phyloP scores from a whole-genome alignment of 37 sponge, comb jelly and placozoan genomes.

The Sycon ciliatum region DNA sequence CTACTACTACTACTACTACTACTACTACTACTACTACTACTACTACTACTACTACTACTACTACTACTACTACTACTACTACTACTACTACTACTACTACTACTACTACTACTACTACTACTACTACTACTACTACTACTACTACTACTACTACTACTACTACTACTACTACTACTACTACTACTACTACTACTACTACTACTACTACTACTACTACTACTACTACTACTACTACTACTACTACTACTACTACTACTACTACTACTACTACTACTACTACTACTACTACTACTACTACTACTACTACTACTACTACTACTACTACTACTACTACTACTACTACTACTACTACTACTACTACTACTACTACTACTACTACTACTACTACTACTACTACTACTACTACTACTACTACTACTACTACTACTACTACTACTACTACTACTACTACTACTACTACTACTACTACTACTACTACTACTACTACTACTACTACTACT shows the following conservation, averaged over 20 bases:
- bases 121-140: slow-evolving; percentile 8
- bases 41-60: not conserved
- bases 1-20: slow-evolving; percentile 8
- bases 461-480: slow-evolving; percentile 6
- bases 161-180: slow-evolving; percentile 6
- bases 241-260: slow-evolving; percentile 8
- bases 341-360: slow-evolving; percentile 6
- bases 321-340: not conserved
- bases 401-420: not conserved
- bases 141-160: slow-evolving; percentile 8
- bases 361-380: slow-evolving; percentile 8
- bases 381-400: slow-evolving; percentile 8
- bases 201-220: slow-evolving; percentile 1
- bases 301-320: slow-evolving; percentile 8
- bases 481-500: slow-evolving; percentile 8
- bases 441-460: not conserved
- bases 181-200: not conserved
- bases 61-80: slow-evolving; percentile 2
- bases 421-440: slow-evolving; percentile 1
- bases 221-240: not conserved
- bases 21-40: slow-evolving; percentile 2
- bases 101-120: slow-evolving; percentile 6
- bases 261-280: slow-evolving; percentile 8
- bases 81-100: slow-evolving; percentile 8
- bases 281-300: slow-evolving; percentile 6